Evolutionary conservation across 2,797 vertebrate genomes (phyloP).

Genomic region (Macrochelys suwanniensis): DNA sequence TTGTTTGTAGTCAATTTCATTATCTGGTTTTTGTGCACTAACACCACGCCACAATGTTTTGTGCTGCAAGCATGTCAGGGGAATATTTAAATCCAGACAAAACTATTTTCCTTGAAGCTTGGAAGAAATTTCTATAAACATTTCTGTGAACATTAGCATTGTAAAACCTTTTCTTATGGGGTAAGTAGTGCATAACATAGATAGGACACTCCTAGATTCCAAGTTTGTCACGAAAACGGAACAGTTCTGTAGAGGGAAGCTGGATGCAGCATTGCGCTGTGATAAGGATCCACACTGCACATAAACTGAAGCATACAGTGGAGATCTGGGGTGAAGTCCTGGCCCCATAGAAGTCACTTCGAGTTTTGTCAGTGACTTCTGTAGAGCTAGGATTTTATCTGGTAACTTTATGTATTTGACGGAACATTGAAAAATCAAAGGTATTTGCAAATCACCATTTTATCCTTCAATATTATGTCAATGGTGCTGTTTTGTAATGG

Average conservation of each 20-base stretch:
- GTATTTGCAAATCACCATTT: background rate
- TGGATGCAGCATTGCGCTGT: background rate
- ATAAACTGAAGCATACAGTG: background rate
- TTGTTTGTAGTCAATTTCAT: background rate
- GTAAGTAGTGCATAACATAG: background rate
- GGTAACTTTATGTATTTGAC: background rate
- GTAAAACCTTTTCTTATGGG: background rate
- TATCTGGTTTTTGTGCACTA: background rate
- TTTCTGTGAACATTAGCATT: background rate
- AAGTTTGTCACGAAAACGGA: background rate
- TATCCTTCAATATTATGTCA: background rate
- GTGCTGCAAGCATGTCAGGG: background rate
- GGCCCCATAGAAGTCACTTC: background rate
- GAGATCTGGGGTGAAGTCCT: background rate
- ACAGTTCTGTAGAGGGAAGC: background rate
- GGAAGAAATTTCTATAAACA: background rate
- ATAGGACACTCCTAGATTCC: background rate
- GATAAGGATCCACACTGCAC: background rate
- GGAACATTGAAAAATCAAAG: background rate
- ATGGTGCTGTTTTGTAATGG: background rate
- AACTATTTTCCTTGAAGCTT: background rate
- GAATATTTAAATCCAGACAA: background rate
- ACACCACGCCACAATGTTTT: background rate
- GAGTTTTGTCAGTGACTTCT: background rate
- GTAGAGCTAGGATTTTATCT: background rate